These are phyloP conservation scores for Periophthalmus modestus DNA, from an alignment of 2,113 vertebrate species.

Conservation along the genomic window DNA sequence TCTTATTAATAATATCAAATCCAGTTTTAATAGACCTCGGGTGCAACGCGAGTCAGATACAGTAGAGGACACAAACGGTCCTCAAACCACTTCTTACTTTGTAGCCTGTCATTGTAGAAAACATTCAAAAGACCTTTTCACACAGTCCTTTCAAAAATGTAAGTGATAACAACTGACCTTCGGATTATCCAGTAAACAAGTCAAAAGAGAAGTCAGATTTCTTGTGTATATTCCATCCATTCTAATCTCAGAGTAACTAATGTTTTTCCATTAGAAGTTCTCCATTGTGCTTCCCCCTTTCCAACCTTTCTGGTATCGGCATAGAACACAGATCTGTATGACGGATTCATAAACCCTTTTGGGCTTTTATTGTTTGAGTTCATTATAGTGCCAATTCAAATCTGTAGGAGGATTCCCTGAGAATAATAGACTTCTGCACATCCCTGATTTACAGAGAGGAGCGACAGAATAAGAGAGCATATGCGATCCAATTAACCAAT, in stretches of 20 bases:
- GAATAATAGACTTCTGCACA: constrained; percentile 38
- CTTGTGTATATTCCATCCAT: neutral
- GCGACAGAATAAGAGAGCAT: constrained; percentile 32
- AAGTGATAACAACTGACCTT: constrained; percentile 1
- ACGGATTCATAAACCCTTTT: constrained; percentile 34
- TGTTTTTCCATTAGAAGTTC: constrained; percentile 12
- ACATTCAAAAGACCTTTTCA: constrained; percentile 21
- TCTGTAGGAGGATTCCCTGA: constrained; percentile 31
- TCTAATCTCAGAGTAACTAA: neutral
- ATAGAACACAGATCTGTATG: constrained; percentile 10
- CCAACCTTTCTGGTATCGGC: constrained; percentile 7
- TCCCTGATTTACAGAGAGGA: constrained; percentile 37
- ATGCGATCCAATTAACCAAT: constrained; percentile 41
- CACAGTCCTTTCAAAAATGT: constrained; percentile 29
- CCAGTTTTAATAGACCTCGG: neutral
- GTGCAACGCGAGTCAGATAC: neutral
- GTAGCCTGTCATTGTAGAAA: neutral
- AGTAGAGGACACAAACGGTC: neutral
- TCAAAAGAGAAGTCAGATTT: neutral
- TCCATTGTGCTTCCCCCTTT: constrained; percentile 8
- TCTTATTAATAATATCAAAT: neutral
- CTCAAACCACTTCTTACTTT: constrained; percentile 6
- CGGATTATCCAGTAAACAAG: constrained; percentile 5
- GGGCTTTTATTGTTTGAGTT: constrained; percentile 42
- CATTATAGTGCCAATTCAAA: constrained; percentile 50